Evolutionary conservation across 2,888 invertebrate genomes (phyloP).

Genomic region (Pomacea canaliculata): DNA sequence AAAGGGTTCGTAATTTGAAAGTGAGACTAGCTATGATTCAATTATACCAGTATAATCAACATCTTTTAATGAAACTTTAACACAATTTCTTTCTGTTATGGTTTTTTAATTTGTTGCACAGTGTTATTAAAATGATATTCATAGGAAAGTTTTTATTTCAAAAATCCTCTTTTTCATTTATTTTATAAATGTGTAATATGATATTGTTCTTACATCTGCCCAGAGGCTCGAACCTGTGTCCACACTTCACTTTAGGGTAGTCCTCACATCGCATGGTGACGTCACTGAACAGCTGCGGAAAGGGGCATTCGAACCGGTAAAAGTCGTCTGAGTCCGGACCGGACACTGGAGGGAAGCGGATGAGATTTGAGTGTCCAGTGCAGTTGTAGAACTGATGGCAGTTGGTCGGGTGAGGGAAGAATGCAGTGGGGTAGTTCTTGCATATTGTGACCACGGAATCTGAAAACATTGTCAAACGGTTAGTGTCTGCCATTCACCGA

Average conservation of each 20-base stretch:
- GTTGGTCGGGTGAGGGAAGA: background rate
- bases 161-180: too few species aligned
- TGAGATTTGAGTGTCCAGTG: conserved; percentile 28
- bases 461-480: too few species aligned
- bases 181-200: too few species aligned
- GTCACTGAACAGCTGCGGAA: conserved; percentile 19
- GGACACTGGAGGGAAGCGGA: conserved; percentile 20
- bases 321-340: conserved; percentile 35
- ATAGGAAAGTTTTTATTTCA: too few species aligned
- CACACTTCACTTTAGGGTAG: conserved; percentile 22
- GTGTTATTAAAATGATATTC: too few species aligned
- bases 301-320: conserved; percentile 21
- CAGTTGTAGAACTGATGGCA: conserved; percentile 44
- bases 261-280: conserved; percentile 7
- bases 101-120: too few species aligned
- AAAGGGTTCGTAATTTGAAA: too few species aligned
- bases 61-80: too few species aligned
- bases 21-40: too few species aligned
- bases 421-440: background rate
- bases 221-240: conserved; percentile 3
- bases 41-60: too few species aligned
- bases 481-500: too few species aligned
- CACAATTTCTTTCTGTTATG: too few species aligned
- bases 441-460: background rate
- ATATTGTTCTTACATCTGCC: conserved; percentile 14